phyloP scores from a whole-genome alignment of 2,797 vertebrate species.

The Caiman crocodilus region DNA sequence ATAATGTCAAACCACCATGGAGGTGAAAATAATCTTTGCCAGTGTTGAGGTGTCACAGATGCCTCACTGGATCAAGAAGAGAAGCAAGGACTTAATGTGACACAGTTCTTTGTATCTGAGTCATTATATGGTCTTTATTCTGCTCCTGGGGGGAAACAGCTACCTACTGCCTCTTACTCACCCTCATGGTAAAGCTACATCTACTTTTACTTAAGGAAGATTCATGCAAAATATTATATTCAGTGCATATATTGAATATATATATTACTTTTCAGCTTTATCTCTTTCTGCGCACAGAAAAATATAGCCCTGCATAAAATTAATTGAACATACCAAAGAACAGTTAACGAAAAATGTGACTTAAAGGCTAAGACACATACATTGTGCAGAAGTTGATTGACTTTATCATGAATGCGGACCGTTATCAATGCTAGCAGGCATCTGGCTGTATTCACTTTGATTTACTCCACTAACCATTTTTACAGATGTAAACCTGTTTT shows the following conservation, averaged over 20 bases:
- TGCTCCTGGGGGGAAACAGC: background rate
- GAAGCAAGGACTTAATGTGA: background rate
- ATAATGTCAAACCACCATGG: background rate
- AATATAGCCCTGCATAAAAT: background rate
- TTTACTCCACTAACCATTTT: conserved; percentile 39
- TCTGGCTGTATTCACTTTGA: conserved; percentile 39
- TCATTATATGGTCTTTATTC: background rate
- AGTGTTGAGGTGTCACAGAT: background rate
- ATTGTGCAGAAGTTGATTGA: conserved; percentile 1
- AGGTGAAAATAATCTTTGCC: background rate
- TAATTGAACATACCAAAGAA: background rate
- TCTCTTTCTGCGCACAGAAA: background rate
- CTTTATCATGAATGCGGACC: background rate
- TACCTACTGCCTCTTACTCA: background rate
- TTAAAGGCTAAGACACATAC: conserved; percentile 24
- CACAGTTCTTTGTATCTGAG: background rate
- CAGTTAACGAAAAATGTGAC: background rate
- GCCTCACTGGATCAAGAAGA: background rate
- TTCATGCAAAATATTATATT: background rate
- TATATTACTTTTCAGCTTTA: background rate
- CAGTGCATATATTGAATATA: background rate
- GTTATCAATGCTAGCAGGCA: conserved; percentile 35
- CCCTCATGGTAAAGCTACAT: background rate
- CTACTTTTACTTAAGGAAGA: background rate
- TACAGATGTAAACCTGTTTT: conserved; percentile 56